Base-by-base conservation (phyloP, 2,113 vertebrate genomes). In the Argyrosomus japonicus region DNA sequence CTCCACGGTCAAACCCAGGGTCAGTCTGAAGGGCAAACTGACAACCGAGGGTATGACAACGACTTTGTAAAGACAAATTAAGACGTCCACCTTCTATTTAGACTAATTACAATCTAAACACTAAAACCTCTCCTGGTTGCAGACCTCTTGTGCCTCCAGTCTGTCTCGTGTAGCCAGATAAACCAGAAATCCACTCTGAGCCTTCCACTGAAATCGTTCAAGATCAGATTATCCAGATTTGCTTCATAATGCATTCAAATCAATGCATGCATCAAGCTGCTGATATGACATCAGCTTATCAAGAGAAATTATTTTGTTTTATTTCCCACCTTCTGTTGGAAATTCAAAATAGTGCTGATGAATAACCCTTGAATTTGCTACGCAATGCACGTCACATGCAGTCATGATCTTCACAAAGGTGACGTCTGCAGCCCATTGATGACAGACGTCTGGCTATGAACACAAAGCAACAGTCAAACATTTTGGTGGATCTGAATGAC, bases 221-320 rank as follows among this genome's bases (percentile, higher is more conserved):
- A 75, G 11, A 83, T 78, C 13, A 78, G 57, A 84, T 81, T 67
- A 89, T 83, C 29, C 79, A 57, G 72, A 84, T 86, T 72, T 79
- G 23, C 72, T 63, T 78, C 17, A 6, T 75, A 48, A 77, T 83
- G 79, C 65, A 79, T 87, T 79, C 7, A 75, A 51, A 77, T 82
- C 83, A 60, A 57, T 56, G 70, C 65, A 61, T 23, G 25, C 61
- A 62, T 58, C 50, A 50, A 68, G 7, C 86, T 72, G 58, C 60
- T 54, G 19, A 21, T 71, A 50, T 45, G 21, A 58, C 6, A 60
- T 18, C 21, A 61, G 54, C 21, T 69, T 58, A 18, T 8, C 47
- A 18, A 27, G 9, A 56, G 56, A 60, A 76, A 6, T 51, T 9
- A 21, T 62, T 53, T 65, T 13, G 45, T n/a, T 23, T 64, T 3